Conservation (phyloP, 2,888 invertebrate species). For the Pyralis farinalis region DNA sequence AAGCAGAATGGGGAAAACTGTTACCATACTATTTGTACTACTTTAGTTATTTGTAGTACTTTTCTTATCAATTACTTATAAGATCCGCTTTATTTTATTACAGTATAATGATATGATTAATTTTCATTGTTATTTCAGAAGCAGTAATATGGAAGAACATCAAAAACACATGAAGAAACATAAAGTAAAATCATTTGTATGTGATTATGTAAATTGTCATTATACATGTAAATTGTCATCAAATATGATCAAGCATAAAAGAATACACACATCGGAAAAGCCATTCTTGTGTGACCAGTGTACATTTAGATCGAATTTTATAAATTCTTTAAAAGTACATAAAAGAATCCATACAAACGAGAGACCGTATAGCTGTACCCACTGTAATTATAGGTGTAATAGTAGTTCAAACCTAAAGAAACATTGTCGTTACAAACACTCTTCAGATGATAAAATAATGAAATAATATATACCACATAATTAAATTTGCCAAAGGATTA, state of each 20-base stretch:
- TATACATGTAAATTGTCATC: conserved; percentile 75
- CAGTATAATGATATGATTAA: no score
- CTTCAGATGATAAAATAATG: no score
- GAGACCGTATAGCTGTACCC: conserved; percentile 57
- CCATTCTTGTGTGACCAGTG: conserved; percentile 72
- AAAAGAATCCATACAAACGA: conserved; percentile 63
- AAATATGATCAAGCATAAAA: conserved; percentile 68
- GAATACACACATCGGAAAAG: conserved; percentile 64
- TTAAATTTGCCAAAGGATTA: no score
- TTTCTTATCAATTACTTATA: no score
- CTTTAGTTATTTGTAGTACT: no score
- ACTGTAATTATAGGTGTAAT: conserved; percentile 66
- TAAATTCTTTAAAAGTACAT: conserved; percentile 68
- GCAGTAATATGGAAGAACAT: conserved; percentile 58
- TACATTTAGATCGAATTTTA: conserved; percentile 67
- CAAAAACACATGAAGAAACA: conserved; percentile 60
- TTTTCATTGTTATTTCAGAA: conserved; percentile 31
- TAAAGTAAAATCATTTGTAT: conserved; percentile 63
- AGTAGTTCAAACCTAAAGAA: conserved; percentile 75
- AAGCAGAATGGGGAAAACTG: no score
- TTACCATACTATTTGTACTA: no score
- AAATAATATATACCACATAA: no score
- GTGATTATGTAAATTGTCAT: conserved; percentile 72
- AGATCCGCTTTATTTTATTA: no score
- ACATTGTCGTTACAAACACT: conserved; percentile 54